A percentile compares a stretch with the other conserved stretches of the same genome.
Conservation (phyloP, 2,113 vertebrate species). For the Ursus arctos region DNA sequence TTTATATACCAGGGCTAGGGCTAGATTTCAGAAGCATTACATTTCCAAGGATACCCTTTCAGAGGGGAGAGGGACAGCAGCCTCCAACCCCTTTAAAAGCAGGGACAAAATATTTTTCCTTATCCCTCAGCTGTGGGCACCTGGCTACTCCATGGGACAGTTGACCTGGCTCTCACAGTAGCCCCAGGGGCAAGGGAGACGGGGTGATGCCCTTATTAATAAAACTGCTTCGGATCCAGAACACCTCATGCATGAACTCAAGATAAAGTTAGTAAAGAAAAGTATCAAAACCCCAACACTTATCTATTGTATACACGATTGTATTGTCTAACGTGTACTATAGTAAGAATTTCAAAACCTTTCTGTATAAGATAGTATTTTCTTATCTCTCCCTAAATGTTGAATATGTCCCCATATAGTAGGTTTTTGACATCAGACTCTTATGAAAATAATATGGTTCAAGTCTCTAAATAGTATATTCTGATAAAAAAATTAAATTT, state of each 20-base stretch:
- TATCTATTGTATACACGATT: neutral
- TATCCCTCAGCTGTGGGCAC: rapidly evolving
- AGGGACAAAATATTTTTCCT: neutral
- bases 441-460: neutral
- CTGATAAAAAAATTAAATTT: neutral
- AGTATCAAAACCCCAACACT: neutral
- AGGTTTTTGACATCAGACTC: neutral
- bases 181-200: neutral
- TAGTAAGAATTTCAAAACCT: neutral
- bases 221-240: neutral
- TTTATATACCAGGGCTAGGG: neutral
- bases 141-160: rapidly evolving
- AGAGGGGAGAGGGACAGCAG: no score
- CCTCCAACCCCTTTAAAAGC: neutral
- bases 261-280: neutral
- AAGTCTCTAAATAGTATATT: neutral
- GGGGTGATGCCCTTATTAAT: neutral
- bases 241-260: neutral
- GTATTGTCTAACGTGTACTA: neutral
- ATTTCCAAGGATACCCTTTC: neutral
- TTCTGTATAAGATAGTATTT: neutral
- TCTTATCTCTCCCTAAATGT: neutral
- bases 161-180: neutral
- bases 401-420: neutral
- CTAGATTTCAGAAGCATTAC: neutral